These are phyloP conservation scores for Rhinella marina DNA, from an alignment of 2,797 vertebrate genomes.

Conservation along the genomic window DNA sequence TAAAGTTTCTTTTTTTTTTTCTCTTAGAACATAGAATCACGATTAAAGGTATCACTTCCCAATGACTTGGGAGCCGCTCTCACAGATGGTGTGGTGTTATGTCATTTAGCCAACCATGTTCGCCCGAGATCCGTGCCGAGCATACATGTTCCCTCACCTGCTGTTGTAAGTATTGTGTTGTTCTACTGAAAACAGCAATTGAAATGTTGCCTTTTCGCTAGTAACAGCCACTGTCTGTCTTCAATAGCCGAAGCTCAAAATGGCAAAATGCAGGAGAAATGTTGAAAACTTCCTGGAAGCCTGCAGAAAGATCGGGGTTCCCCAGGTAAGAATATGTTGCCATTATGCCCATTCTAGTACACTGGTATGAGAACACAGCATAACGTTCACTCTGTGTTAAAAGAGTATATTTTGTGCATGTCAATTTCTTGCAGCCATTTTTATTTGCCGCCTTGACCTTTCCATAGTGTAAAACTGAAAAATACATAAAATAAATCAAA, in stretches of 20 bases:
- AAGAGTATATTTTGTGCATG: background rate
- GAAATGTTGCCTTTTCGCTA: background rate
- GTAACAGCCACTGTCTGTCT: conserved; percentile 40
- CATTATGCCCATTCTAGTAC: background rate
- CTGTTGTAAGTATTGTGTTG: conserved; percentile 85
- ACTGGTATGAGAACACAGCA: too few relatives aligned
- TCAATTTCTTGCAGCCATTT: background rate
- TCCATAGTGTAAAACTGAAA: background rate
- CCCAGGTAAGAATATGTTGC: conserved; percentile 81
- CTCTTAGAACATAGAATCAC: conserved; percentile 89
- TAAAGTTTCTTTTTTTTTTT: conserved; percentile 8
- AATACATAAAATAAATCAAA: background rate
- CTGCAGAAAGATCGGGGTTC: conserved; percentile 93
- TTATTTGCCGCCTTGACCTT: background rate
- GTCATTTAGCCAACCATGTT: conserved; percentile 96
- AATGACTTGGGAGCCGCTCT: conserved; percentile 90
- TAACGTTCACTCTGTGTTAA: background rate
- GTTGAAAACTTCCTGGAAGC: conserved; percentile 98
- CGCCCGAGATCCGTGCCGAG: conserved; percentile 95
- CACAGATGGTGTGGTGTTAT: conserved; percentile 94
- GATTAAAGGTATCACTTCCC: conserved; percentile 91
- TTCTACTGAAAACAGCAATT: background rate
- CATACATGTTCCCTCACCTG: conserved; percentile 96
- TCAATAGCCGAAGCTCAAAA: conserved; percentile 93
- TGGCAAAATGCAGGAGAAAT: conserved; percentile 96